These are phyloP conservation scores for Ferdinandea cuprea DNA, from an alignment of 2,888 invertebrate genomes.

Conservation along the genomic window DNA sequence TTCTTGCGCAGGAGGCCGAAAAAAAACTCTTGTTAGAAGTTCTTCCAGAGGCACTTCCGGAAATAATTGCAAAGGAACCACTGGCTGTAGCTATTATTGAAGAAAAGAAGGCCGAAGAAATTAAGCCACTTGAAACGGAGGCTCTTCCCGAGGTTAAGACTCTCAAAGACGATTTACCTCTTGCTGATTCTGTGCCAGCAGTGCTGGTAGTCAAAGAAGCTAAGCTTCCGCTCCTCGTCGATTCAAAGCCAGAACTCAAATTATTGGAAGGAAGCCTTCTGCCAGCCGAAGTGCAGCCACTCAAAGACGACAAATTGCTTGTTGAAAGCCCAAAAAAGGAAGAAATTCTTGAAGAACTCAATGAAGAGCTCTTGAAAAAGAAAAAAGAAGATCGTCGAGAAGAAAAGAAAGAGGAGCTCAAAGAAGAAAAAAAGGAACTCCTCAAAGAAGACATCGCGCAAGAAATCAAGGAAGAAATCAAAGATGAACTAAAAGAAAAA, in stretches of 20 bases:
- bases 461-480: slow-evolving; percentile 50
- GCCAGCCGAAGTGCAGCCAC: slow-evolving; percentile 21
- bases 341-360: slow-evolving; percentile 12
- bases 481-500: slow-evolving; percentile 44
- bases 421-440: slow-evolving; percentile 52
- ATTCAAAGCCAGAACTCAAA: slow-evolving; percentile 38
- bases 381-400: slow-evolving; percentile 37
- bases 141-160: slow-evolving; percentile 17
- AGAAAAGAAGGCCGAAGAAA: slow-evolving; percentile 37
- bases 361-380: slow-evolving; percentile 10
- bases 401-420: slow-evolving; percentile 35
- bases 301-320: slow-evolving; percentile 23
- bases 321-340: slow-evolving; percentile 13
- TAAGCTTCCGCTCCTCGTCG: slow-evolving; percentile 3
- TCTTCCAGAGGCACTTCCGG: slow-evolving; percentile 18
- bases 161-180: slow-evolving; percentile 34
- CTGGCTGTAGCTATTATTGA: not conserved
- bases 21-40: slow-evolving; percentile 33
- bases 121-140: slow-evolving; percentile 29
- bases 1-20: slow-evolving; percentile 11
- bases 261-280: slow-evolving; percentile 23
- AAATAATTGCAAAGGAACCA: slow-evolving; percentile 24
- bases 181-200: slow-evolving; percentile 20
- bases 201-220: slow-evolving; percentile 25
- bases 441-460: slow-evolving; percentile 36